These are phyloP conservation scores for Drosophila funebris DNA, from an alignment of 1,140 invertebrate species.

Conservation along the genomic window DNA sequence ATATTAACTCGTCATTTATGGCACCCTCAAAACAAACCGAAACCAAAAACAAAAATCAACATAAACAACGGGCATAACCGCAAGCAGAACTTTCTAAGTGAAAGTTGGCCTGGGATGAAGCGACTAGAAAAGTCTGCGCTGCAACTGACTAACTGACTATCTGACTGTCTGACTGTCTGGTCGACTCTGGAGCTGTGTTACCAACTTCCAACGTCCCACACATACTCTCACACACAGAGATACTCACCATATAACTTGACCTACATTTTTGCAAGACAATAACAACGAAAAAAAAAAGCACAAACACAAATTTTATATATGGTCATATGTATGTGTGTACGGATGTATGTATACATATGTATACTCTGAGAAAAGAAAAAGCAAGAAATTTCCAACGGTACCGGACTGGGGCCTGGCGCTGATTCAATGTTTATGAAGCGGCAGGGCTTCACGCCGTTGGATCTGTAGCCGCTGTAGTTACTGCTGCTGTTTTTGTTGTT, in stretches of 20 bases:
- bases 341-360: conserved; percentile 5
- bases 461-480: conserved; percentile 1
- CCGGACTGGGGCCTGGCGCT: conserved; percentile 45
- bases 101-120: conserved; percentile 65
- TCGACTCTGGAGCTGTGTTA: conserved; percentile 41
- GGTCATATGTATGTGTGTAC: not conserved
- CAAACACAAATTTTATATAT: conserved; percentile 47
- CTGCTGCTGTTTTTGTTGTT: conserved; percentile 13
- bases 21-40: conserved; percentile 40
- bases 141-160: conserved; percentile 46
- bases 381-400: conserved; percentile 82
- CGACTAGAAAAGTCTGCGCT: conserved; percentile 73
- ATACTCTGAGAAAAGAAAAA: conserved; percentile 70
- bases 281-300: conserved; percentile 70
- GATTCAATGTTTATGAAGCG: conserved; percentile 74
- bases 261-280: conserved; percentile 79
- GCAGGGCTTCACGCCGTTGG: conserved; percentile 66
- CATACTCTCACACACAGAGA: conserved; percentile 34
- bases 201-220: conserved; percentile 54
- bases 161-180: conserved; percentile 36
- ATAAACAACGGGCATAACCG: conserved; percentile 58
- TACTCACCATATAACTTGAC: conserved; percentile 72
- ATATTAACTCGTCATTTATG: conserved; percentile 64
- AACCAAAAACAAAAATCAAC: conserved; percentile 39
- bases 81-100: conserved; percentile 82